Base-by-base conservation (phyloP, 92 coral and sea anemone genomes). In the Palythoa heliodiscus region DNA sequence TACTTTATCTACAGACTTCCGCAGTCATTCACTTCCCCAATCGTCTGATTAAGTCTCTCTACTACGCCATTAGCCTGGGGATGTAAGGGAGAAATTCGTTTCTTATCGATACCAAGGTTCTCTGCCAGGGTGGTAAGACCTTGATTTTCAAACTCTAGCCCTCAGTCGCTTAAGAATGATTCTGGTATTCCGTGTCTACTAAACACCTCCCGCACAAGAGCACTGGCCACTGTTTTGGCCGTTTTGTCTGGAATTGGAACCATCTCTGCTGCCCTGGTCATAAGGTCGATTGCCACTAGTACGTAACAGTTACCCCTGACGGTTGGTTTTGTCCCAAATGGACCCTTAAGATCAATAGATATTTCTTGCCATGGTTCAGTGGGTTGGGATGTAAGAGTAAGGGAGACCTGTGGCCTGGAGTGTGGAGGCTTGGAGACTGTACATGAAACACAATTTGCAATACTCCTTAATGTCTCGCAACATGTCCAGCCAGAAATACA, bases 331-430 rank as follows among this genome's bases (percentile, higher is more conserved):
- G n/a, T 77, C 61, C 89, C 89, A 82, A 91, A 86, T 70, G 84
- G 91, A 19, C 91, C 93, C 73, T 87, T 87, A 66, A 87, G 74
- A 22, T 87, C 90, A 76, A 87, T 83, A 3, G 90, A 67, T 20
- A 84, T 83, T 53, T 83, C 90, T 40, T 91, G 89, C 93, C 89
- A 91, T 13, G 89, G 87, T 24, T 90, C 91, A 39, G 61, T 70
- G 52, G n/a, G n/a, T n/a, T n/a, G n/a, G 13, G 70, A 37, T 57
- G 70, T 77, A 11, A 52, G 20, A 6, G 82, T 77, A 3, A 77
- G 77, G 12, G 58, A 35, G 19, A 58, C 77, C 14, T 73, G 77
- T 43, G 58, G 80, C 2, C 52, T 17, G 39, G 71, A 71, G 40
- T 82, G 89, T 55, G 86, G 25, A 2, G 83, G 83, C 0, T 8